Conservation (phyloP, 2,113 vertebrate species). For the Sardina pilchardus region DNA sequence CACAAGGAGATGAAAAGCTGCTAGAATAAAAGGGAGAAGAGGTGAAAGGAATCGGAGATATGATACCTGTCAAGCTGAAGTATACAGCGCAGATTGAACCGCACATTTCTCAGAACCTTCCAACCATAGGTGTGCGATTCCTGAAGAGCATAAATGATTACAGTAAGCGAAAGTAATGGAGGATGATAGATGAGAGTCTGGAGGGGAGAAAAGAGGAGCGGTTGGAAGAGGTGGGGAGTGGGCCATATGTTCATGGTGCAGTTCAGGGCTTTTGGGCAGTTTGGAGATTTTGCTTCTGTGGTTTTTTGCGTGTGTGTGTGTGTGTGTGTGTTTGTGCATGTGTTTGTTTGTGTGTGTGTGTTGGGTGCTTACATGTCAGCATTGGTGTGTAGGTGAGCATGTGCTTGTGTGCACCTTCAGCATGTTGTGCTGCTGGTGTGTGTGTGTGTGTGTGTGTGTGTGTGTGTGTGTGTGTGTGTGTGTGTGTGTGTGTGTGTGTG, state of each 20-base stretch:
- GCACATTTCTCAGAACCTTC: neutral
- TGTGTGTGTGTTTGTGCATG: neutral
- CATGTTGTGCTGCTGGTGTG: neutral
- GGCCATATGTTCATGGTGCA: constrained; percentile 71
- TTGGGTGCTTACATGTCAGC: neutral
- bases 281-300: neutral
- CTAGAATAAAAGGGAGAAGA: neutral
- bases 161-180: neutral
- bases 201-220: constrained; percentile 24
- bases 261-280: constrained; percentile 49
- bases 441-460: neutral
- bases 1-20: neutral
- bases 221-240: constrained; percentile 18
- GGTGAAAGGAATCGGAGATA: neutral
- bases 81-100: neutral
- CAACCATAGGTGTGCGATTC: neutral
- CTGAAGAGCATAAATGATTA: neutral
- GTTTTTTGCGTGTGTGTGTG: neutral
- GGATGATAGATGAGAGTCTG: constrained; percentile 6
- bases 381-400: neutral
- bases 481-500: neutral
- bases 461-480: neutral
- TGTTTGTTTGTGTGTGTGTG: neutral
- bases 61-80: neutral
- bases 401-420: neutral